These are phyloP conservation scores for Pan troglodytes DNA, from an alignment of 2,113 vertebrate species.

Conservation along the genomic window NHGRI_mPanTro3-v2.1_pri NC_086015.1:27236501-27237000, in stretches of 20 bases:
- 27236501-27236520: neutral
- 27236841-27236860: neutral
- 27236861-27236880: neutral
- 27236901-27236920: conserved; percentile 34
- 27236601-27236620: conserved; percentile 29
- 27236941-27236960: conserved; percentile 11
- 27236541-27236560: neutral
- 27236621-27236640: neutral
- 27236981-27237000: conserved; percentile 27
- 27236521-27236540: neutral
- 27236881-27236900: neutral
- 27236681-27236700: neutral
- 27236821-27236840: neutral
- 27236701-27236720: neutral
- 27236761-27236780: neutral
- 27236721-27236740: neutral
- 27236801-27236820: neutral
- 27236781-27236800: neutral
- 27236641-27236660: neutral
- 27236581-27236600: conserved; percentile 15
- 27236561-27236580: neutral
- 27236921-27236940: neutral
- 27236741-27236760: neutral
- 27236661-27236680: neutral
- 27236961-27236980: neutral